Conservation (phyloP, 1,140 invertebrate species). For the Anthonomus grandis region DNA sequence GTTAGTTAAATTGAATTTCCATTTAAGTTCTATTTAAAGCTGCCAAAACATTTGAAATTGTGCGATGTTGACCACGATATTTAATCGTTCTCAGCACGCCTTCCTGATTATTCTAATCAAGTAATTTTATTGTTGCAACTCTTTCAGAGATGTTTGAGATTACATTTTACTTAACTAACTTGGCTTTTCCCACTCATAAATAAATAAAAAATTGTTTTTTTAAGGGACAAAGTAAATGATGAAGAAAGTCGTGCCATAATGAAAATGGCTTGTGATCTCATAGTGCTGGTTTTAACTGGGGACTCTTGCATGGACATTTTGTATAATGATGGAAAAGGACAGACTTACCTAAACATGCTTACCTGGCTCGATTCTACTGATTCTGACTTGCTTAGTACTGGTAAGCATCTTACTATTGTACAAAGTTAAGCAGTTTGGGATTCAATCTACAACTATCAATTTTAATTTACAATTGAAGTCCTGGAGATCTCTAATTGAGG, state of each 20-base stretch:
- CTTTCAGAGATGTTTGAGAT: no score
- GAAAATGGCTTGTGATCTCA: conserved; percentile 81
- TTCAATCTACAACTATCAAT: background rate
- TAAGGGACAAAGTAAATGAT: conserved; percentile 51
- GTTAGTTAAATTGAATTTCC: no score
- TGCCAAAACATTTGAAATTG: no score
- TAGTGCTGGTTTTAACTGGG: conserved; percentile 79
- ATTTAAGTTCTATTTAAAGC: no score
- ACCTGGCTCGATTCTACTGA: conserved; percentile 73
- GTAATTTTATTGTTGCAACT: no score
- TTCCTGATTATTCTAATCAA: no score
- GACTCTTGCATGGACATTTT: conserved; percentile 84
- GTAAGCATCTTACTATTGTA: conserved; percentile 8
- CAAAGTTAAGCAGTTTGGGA: background rate
- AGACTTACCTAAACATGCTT: conserved; percentile 68
- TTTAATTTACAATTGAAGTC: no score
- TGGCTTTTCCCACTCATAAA: no score
- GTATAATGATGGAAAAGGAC: conserved; percentile 67
- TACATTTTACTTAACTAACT: no score
- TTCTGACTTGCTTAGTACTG: conserved; percentile 73
- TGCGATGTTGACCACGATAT: no score
- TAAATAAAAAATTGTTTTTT: conserved; percentile 8
- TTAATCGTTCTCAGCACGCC: no score
- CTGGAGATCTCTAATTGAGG: no score
- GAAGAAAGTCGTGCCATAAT: conserved; percentile 69